Evolutionary conservation across 2,888 invertebrate species (phyloP), one percentile per base, ranked within the genome.

Genomic region (Rhodophaea formosa): DNA sequence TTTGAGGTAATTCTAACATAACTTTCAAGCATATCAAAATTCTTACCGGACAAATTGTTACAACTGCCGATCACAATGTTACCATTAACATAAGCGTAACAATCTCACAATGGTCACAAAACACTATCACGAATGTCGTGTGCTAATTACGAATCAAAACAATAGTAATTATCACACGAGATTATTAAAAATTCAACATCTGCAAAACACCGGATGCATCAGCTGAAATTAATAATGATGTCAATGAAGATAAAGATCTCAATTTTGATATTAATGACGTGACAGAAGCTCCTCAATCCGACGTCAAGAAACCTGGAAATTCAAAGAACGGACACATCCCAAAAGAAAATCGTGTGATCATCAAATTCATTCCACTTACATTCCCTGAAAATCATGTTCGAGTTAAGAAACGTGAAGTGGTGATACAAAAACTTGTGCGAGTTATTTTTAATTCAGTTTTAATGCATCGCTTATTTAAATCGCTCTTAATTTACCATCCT

Each of bases 311-410:
- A 83, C 87, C 88, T 86, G 88, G 69, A 87, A 87, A 80, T 79
- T 76, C 75, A 82, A 74, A 81, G 78, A 81, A 77, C 76, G 73
- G 78, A 82, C 72, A 79, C 80, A 85, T 81, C 76, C 73, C 77
- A 80, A 79, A 77, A 66, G 58, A 53, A 65, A 70, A 66, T 73
- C 71, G 75, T 69, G 79, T 76, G 76, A 79, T 80, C 83, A 86
- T 84, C 84, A 86, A 85, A 82, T 84, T 88, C 89, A 88, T 88
- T 88, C 88, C 88, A 88, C 86, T 88, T 88, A 85, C 88, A 88
- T 86, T 87, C 82, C 88, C 85, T 85, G 84, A 79, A 86, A 85
- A 74, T 80, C 77, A 79, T 80, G 79, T 84, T 82, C 77, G 77
- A 81, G 81, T 79, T 79, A 83, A 77, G 72, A 81, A 78, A 83